Evolutionary conservation across 2,113 vertebrate species (phyloP).

Genomic region (Spea bombifrons): DNA sequence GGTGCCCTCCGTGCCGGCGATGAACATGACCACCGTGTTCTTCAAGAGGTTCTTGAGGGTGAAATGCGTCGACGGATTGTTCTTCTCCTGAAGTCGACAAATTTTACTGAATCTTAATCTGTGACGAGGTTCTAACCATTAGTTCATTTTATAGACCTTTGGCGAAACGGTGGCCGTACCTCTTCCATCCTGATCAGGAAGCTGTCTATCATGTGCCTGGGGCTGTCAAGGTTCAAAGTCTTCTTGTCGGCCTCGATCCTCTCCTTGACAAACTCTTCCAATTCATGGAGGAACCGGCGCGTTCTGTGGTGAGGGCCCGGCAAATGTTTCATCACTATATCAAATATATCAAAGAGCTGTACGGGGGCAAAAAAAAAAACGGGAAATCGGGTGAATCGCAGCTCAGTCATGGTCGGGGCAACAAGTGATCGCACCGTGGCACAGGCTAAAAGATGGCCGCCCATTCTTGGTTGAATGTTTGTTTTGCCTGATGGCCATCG

Average conservation of each 20-base stretch:
- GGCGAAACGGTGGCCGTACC: neutral
- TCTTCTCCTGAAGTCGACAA: neutral
- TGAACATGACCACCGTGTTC: neutral
- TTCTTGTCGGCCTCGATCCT: slow-evolving; percentile 49
- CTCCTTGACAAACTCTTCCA: slow-evolving; percentile 9
- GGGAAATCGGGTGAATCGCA: no score
- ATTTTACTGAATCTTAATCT: neutral
- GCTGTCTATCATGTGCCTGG: neutral
- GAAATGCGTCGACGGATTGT: neutral
- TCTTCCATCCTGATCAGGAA: slow-evolving; percentile 41
- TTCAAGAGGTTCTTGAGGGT: neutral
- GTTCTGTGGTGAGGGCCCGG: slow-evolving; percentile 54
- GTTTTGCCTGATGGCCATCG: no score
- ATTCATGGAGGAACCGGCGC: slow-evolving; percentile 29
- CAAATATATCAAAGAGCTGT: slow-evolving; percentile 58
- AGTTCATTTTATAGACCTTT: no score
- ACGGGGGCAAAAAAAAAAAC: no score
- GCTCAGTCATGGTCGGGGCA: no score
- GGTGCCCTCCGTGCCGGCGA: slow-evolving; percentile 2
- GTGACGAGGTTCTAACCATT: no score
- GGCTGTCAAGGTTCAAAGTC: slow-evolving; percentile 8
- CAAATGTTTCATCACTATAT: slow-evolving; percentile 54
- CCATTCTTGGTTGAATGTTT: no score
- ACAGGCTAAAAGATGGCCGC: no score
- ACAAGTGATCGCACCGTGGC: no score